phyloP scores from a whole-genome alignment of 2,113 vertebrate species.

The Pholis gunnellus region DNA sequence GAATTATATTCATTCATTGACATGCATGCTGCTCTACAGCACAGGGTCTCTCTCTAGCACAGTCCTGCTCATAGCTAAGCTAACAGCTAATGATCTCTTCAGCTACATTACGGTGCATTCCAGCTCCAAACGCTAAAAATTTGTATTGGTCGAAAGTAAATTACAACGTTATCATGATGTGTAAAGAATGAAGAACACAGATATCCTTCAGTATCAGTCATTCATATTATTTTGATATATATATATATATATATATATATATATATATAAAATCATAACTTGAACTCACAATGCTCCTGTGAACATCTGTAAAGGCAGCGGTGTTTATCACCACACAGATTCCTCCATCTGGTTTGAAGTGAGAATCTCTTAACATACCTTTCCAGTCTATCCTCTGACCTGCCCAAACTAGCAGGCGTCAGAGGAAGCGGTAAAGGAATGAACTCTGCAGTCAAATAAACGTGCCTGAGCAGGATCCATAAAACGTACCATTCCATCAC shows the following conservation, averaged over 20 bases:
- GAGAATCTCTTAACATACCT: conserved; percentile 14
- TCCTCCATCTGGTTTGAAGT: neutral
- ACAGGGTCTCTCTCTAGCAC: neutral
- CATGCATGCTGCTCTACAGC: neutral
- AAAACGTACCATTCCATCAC: neutral
- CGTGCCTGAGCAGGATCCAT: conserved; percentile 10
- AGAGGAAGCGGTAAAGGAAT: conserved; percentile 28
- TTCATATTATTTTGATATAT: too few species aligned
- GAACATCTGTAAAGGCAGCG: neutral
- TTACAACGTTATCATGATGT: too few species aligned
- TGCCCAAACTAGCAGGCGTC: conserved; percentile 54
- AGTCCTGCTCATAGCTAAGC: neutral
- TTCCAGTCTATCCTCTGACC: neutral
- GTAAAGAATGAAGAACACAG: too few species aligned
- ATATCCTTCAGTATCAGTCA: too few species aligned
- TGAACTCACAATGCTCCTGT: neutral
- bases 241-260: too few species aligned
- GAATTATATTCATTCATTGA: neutral
- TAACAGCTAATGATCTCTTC: neutral
- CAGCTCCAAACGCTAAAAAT: too few species aligned
- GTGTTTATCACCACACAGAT: neutral
- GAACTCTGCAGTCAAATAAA: neutral
- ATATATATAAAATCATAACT: neutral
- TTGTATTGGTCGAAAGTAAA: too few species aligned
- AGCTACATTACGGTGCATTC: too few species aligned